These are phyloP conservation scores for Emmelina monodactyla DNA, from an alignment of 2,888 invertebrate genomes.

Conservation along the genomic window DNA sequence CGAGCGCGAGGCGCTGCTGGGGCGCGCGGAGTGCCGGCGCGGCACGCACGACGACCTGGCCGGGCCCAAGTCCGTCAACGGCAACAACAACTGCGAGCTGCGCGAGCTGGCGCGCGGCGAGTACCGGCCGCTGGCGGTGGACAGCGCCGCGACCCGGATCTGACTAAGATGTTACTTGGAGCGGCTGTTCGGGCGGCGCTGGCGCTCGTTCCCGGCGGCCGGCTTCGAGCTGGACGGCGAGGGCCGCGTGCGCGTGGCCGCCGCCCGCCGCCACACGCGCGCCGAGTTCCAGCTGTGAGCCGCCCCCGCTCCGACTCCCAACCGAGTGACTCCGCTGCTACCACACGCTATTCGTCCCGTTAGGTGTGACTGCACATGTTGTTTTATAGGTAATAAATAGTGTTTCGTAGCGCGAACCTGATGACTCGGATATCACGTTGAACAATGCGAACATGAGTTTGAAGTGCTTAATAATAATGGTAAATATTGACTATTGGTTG, in stretches of 20 bases:
- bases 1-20: slow-evolving; percentile 64
- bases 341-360: slow-evolving; percentile 18
- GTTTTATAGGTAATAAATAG: no score
- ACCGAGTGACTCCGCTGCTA: slow-evolving; percentile 17
- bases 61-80: slow-evolving; percentile 72
- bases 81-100: slow-evolving; percentile 83
- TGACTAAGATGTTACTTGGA: slow-evolving; percentile 81
- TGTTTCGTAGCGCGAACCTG: no score
- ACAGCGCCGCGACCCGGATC: slow-evolving; percentile 68
- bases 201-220: slow-evolving; percentile 57
- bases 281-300: slow-evolving; percentile 58
- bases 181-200: slow-evolving; percentile 72
- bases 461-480: neutral
- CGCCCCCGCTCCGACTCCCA: slow-evolving; percentile 15
- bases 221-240: slow-evolving; percentile 42
- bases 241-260: slow-evolving; percentile 38
- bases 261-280: slow-evolving; percentile 57
- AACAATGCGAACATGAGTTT: neutral
- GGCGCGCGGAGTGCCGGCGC: slow-evolving; percentile 48
- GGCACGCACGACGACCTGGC: slow-evolving; percentile 50
- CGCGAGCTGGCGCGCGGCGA: slow-evolving; percentile 71
- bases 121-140: slow-evolving; percentile 59
- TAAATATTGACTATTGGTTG: no score
- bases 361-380: slow-evolving; percentile 5
- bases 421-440: neutral